These are phyloP conservation scores for Coremacera marginata DNA, from an alignment of 2,888 invertebrate species.

Conservation along the genomic window DNA sequence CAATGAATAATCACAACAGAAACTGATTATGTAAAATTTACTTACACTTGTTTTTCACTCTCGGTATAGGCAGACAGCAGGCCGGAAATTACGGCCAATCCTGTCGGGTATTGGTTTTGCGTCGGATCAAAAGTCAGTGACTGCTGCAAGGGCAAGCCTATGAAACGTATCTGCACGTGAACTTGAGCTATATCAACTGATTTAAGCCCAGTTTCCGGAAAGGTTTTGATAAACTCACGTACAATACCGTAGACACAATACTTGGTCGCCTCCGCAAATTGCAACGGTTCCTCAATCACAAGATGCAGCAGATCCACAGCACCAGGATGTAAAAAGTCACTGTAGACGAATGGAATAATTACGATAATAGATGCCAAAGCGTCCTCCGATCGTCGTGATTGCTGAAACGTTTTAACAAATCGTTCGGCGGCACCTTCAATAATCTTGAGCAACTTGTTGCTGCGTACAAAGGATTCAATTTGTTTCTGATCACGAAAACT, in stretches of 20 bases:
- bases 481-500: conserved; percentile 62
- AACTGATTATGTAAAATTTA: background rate
- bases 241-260: conserved; percentile 58
- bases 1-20: background rate
- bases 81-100: conserved; percentile 57
- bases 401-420: conserved; percentile 52
- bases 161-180: conserved; percentile 59
- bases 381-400: conserved; percentile 55
- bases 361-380: conserved; percentile 58
- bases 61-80: conserved; percentile 60
- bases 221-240: conserved; percentile 50
- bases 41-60: conserved; percentile 59
- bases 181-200: conserved; percentile 60
- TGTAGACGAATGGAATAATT: conserved; percentile 55
- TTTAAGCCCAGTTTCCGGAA: conserved; percentile 35
- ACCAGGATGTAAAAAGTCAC: conserved; percentile 51
- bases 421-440: conserved; percentile 53
- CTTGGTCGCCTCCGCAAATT: conserved; percentile 59
- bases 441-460: conserved; percentile 54
- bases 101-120: conserved; percentile 50
- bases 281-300: conserved; percentile 58
- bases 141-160: conserved; percentile 57
- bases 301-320: conserved; percentile 54
- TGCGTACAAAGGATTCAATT: conserved; percentile 56
- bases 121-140: conserved; percentile 54